These are phyloP conservation scores for Parasteatoda lunata DNA, from an alignment of 2,888 invertebrate genomes.

Conservation along the genomic window DNA sequence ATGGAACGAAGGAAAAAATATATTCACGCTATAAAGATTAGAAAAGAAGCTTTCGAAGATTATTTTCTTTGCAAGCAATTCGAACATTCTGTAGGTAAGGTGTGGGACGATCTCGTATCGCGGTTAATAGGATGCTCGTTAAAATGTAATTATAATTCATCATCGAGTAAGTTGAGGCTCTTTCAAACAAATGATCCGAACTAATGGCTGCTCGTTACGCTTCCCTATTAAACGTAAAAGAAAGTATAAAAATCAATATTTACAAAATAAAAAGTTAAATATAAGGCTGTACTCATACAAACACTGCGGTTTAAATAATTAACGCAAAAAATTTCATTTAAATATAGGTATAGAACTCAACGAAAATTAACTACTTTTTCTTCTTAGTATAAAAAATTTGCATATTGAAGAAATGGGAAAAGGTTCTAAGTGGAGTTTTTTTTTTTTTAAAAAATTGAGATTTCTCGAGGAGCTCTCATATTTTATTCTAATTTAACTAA, in stretches of 20 bases:
- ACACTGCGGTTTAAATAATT: too few relatives aligned
- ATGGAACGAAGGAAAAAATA: too few relatives aligned
- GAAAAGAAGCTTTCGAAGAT: neutral
- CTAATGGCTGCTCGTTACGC: constrained; percentile 35
- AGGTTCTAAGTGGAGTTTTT: too few relatives aligned
- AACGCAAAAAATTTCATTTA: too few relatives aligned
- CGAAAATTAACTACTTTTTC: too few relatives aligned
- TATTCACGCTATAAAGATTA: neutral
- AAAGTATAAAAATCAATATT: constrained; percentile 5
- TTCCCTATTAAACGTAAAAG: neutral
- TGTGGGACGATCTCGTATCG: constrained; percentile 39
- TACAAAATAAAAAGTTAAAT: neutral
- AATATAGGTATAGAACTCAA: too few relatives aligned
- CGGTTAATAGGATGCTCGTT: constrained; percentile 55
- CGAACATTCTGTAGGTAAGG: neutral
- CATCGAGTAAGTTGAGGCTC: constrained; percentile 32
- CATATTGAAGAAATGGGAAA: too few relatives aligned
- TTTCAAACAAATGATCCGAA: constrained; percentile 37
- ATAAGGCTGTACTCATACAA: too few relatives aligned
- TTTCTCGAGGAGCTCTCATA: too few relatives aligned
- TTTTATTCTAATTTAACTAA: too few relatives aligned
- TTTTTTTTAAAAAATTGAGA: too few relatives aligned
- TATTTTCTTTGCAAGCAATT: neutral
- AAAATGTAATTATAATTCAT: constrained; percentile 64
- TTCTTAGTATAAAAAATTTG: too few relatives aligned